Evolutionary conservation across 92 coral and sea anemone genomes (phyloP), one percentile per base, ranked within the genome.

Genomic region (Siderastrea radians): DNA sequence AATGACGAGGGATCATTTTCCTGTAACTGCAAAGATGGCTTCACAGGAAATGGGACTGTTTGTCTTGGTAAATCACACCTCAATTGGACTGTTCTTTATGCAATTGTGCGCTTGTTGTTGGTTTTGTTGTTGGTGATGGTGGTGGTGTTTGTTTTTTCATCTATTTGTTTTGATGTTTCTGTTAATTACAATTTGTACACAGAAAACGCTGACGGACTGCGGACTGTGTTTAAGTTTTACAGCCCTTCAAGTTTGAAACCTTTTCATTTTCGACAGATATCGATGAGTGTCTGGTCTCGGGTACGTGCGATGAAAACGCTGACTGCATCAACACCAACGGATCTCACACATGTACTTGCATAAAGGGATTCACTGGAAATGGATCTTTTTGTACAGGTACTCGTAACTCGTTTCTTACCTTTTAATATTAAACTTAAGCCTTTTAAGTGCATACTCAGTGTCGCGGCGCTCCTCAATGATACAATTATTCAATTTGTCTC

Each of bases 21-120:
- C 1, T 92, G 95, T 79, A 11, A 55, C 3, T 92, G 95, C 67
- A 77, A 77, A 43, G 54, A 17, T 11, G 96, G 96, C 13, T 91
- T 70, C 68, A 78, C 62, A 16, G 95, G 95, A n/a, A 84, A 92
- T 79, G 95, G 92, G 14, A 75, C 62, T 59, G 38, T 62, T 13
- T 91, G 94, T 77, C 11, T 58, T 50, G 93, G 94, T 87, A 54
- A 72, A 45, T 26, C 38, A 26, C 38, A 26, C 38, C 38, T 26
- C 0, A 26, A 26, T 26, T 26, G 38, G 38, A 26, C 38, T 26
- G 38, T 26, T 26, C 38, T 26, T 26, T 26, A 26, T 26, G 38
- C 38, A 26, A 26, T 26, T 26, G 38, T 26, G 38, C 38, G 38
- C 38, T 26, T 26, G 38, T 26, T 26, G 38, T 26, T 26, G 38